Base-by-base conservation (phyloP, 2,888 invertebrate genomes). In the Venusia cambrica region DNA sequence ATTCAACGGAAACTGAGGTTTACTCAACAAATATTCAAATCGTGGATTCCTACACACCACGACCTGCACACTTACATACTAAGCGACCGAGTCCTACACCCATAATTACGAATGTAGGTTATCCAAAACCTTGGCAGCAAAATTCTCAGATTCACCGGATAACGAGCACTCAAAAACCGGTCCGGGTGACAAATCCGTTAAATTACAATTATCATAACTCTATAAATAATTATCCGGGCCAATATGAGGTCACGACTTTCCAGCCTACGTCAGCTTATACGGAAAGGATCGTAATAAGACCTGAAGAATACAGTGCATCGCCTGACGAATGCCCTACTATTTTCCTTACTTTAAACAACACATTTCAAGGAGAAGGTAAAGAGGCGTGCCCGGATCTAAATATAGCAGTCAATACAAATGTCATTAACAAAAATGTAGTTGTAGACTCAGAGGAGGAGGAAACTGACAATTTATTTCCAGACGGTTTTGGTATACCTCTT, bases 321-420 rank as follows among this genome's bases (percentile, higher is more conserved):
- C 65, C 78, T 17, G 73, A 78, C 26, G 85, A 87, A 19, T 90
- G 90, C 50, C 90, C 90, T 1, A 88, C 89, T 6, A 89, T 90
- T 47, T 89, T 84, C 51, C 72, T 90, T 1, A 88, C 89, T 45
- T 73, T 84, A 37, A 89, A 74, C 55, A 90, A 73, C 47, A 89
- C 75, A 12, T 87, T 81, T 62, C 89, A 71, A 73, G 83, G 87
- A 2, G 87, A 90, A 58, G 88, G 81, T 24, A 91, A 92, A 62
- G 89, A 90, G 52, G 91, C 88, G 2, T 93, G 93, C 52, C 90
- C 91, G 0, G 92, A 92, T 73, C 71, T 92, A 39, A 92, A 91
- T 58, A 90, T 93, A 35, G 90, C 92, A 6, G 90, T 93, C 1
- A 92, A 92, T 47, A 92, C 92, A 0, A 91, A 92, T 54, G 87